phyloP scores from a whole-genome alignment of 2,797 vertebrate genomes.

The Pseudomugil tenellus region DNA sequence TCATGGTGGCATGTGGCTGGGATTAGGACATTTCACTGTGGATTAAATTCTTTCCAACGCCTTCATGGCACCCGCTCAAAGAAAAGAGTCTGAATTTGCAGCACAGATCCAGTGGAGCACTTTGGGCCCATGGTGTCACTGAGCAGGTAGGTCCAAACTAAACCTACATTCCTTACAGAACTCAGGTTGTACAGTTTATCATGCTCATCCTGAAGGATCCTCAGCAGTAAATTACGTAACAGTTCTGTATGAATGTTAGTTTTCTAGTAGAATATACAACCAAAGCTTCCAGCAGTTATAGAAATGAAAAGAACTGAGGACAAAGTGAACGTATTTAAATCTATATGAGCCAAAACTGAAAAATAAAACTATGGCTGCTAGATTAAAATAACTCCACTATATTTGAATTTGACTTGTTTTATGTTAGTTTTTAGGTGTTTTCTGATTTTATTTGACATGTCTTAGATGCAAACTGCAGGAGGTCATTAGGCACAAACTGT shows the following conservation, averaged over 20 bases:
- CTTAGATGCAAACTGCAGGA: too few relatives aligned
- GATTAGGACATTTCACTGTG: slow-evolving; percentile 86
- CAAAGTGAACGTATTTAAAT: background rate
- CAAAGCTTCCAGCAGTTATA: slow-evolving; percentile 1
- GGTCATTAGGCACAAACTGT: too few relatives aligned
- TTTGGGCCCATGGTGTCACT: slow-evolving; percentile 62
- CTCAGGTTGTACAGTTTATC: background rate
- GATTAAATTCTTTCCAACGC: slow-evolving; percentile 78
- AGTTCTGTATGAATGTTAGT: background rate
- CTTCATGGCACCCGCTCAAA: slow-evolving; percentile 60
- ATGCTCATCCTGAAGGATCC: slow-evolving; percentile 11
- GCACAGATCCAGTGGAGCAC: slow-evolving; percentile 50
- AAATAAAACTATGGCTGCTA: too few relatives aligned
- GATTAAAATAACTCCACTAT: too few relatives aligned
- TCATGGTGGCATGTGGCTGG: slow-evolving; percentile 81
- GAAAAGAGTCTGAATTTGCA: slow-evolving; percentile 55
- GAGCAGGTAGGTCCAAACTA: slow-evolving; percentile 67
- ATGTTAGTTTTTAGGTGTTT: too few relatives aligned
- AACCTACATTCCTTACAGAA: slow-evolving; percentile 9
- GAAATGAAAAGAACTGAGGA: slow-evolving; percentile 1
- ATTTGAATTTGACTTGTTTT: too few relatives aligned
- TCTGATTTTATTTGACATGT: too few relatives aligned
- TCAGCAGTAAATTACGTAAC: background rate
- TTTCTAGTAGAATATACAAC: background rate
- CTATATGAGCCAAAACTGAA: background rate